Evolutionary conservation across 1,140 invertebrate species (phyloP).

Genomic region (Pinna nobilis): DNA sequence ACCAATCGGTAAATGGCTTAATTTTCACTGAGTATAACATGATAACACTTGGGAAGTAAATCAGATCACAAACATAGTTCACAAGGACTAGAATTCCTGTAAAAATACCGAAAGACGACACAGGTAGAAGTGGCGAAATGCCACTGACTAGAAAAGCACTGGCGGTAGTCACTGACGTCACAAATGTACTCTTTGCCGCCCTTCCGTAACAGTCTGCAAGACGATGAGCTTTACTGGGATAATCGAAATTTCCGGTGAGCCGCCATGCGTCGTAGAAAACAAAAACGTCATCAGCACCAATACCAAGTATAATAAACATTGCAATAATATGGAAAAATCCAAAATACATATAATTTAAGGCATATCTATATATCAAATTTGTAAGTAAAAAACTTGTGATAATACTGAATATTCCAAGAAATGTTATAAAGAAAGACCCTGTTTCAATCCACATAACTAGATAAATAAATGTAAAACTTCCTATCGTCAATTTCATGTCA

Average conservation of each 20-base stretch:
- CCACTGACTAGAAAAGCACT: constrained; percentile 63
- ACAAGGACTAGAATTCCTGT: constrained; percentile 61
- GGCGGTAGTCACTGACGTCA: constrained; percentile 68
- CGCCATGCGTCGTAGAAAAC: constrained; percentile 68
- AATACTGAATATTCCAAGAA: constrained; percentile 57
- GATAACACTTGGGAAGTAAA: constrained; percentile 68
- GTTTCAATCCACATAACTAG: constrained; percentile 57
- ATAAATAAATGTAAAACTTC: constrained; percentile 59
- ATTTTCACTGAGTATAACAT: constrained; percentile 60
- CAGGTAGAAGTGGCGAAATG: constrained; percentile 59
- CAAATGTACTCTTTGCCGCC: constrained; percentile 62
- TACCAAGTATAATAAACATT: constrained; percentile 67
- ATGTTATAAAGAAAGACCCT: constrained; percentile 53
- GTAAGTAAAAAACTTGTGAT: constrained; percentile 60
- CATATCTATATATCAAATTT: constrained; percentile 62
- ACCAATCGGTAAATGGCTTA: constrained; percentile 33
- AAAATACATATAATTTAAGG: constrained; percentile 62
- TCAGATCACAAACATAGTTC: constrained; percentile 67
- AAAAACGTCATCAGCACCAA: constrained; percentile 68
- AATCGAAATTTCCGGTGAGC: constrained; percentile 43
- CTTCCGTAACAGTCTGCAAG: constrained; percentile 63
- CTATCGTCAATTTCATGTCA: constrained; percentile 55
- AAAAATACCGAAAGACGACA: constrained; percentile 67
- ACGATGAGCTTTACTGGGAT: constrained; percentile 57
- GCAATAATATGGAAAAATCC: constrained; percentile 67